A percentile compares a stretch with the other conserved stretches of the same genome.
Conservation (phyloP, 2,888 invertebrate genomes). For the Drosophila cyrtoloma region DNA sequence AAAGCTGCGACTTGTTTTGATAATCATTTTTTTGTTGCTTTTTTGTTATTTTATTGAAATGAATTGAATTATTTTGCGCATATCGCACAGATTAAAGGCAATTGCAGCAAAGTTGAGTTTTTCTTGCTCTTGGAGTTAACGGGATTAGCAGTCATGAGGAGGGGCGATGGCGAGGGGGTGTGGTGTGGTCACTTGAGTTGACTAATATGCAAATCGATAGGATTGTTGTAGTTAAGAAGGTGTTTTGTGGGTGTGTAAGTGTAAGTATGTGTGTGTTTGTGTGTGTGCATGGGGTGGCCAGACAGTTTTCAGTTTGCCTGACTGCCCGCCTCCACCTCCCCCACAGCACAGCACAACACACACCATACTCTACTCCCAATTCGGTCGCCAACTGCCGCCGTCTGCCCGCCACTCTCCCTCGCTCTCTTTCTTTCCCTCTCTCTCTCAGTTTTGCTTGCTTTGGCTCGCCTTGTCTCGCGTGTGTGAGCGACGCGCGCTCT, state of each 20-base stretch:
- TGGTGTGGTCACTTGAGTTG: constrained; percentile 45
- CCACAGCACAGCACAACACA: constrained; percentile 19
- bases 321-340: constrained; percentile 8
- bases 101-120: constrained; percentile 28
- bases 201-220: constrained; percentile 66
- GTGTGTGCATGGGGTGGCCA: constrained; percentile 64
- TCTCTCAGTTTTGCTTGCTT: constrained; percentile 39
- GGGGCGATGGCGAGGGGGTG: not conserved
- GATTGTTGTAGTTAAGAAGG: constrained; percentile 47
- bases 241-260: constrained; percentile 21
- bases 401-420: constrained; percentile 56
- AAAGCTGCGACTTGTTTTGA: constrained; percentile 72
- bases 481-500: constrained; percentile 75
- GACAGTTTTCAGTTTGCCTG: constrained; percentile 55
- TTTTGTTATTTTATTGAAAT: constrained; percentile 51
- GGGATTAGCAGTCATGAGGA: constrained; percentile 3
- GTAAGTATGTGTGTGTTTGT: constrained; percentile 9
- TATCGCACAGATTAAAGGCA: constrained; percentile 37
- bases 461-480: constrained; percentile 65
- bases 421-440: constrained; percentile 27
- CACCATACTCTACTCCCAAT: constrained; percentile 44
- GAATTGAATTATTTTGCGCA: constrained; percentile 63
- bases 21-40: constrained; percentile 51
- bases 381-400: constrained; percentile 60
- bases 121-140: not conserved